Base-by-base conservation (phyloP, 2,113 vertebrate genomes). In the Syrmaticus mikado region DNA sequence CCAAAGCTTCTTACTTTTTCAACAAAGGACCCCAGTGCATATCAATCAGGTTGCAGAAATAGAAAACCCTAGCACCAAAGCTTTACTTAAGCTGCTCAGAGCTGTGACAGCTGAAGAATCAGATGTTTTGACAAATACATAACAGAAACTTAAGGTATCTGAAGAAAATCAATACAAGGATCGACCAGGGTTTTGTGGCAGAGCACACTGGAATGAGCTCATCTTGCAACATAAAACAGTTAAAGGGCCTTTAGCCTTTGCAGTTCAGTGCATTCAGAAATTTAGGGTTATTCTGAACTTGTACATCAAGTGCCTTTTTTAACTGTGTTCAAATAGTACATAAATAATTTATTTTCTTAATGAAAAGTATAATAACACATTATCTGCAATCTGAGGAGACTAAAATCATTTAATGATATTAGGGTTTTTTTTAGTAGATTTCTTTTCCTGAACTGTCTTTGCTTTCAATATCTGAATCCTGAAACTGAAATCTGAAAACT, bases 401-500 rank as follows among this genome's bases (percentile, higher is more conserved):
- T 65, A 41, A 32, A 41, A 57, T n/a, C 1, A 50, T 67, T 72
- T 27, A 34, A 21, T 57, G 27, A 1, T 28, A 79, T 82, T 38
- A 72, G 22, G 6, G 5, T 8, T 16, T 38, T n/a, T 55, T 55
- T 3, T 11, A 67, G 2, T 1, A 58, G n/a, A 36, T 30, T 1
- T 64, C 34, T 60, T 46, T 55, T 58, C 21, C 10, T 61, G 6
- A 85, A 30, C 55, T 81, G 20, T 20, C 58, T 81, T 81, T 77
- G 34, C 50, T 20, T 48, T 16, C 73, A 18, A 18, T 53, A 70
- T 18, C 10, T 66, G 22, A 68, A 57, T 66, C 4, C 6, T 53
- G 11, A 50, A 85, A 61, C 50, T n/a, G n/a, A n/a, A n/a, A 36
- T 27, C 20, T 62, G 55, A 83, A 67, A 86, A 36, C 2, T 50